These are phyloP conservation scores for Sphenodon punctatus DNA, from an alignment of 2,797 vertebrate genomes.

Conservation along the genomic window DNA sequence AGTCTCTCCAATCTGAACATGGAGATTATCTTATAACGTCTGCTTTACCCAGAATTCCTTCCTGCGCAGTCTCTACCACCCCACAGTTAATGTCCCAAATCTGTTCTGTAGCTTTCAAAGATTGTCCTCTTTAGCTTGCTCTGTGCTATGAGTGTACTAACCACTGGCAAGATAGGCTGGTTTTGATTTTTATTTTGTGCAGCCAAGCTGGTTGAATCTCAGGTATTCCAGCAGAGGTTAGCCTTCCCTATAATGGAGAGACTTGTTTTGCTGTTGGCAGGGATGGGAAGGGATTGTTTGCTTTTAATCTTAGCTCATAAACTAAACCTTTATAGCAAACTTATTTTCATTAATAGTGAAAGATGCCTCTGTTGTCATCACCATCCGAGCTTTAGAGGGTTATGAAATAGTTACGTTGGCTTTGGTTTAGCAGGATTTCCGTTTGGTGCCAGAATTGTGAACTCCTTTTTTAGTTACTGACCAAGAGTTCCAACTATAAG, in stretches of 20 bases:
- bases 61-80: too few relatives aligned
- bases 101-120: not conserved
- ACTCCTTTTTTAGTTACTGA: not conserved
- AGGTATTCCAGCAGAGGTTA: constrained; percentile 8
- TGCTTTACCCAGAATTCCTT: too few relatives aligned
- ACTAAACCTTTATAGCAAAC: not conserved
- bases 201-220: constrained; percentile 7
- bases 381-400: not conserved
- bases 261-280: constrained; percentile 25
- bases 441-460: not conserved
- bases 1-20: too few relatives aligned
- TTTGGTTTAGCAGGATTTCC: constrained; percentile 5
- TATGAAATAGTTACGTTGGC: constrained; percentile 11
- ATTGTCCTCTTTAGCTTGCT: not conserved
- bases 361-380: constrained; percentile 32
- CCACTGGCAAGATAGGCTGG: not conserved
- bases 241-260: not conserved
- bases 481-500: not conserved
- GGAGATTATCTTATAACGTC: too few relatives aligned
- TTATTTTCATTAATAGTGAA: constrained; percentile 17
- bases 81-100: too few relatives aligned
- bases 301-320: constrained; percentile 25
- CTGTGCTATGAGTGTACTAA: not conserved
- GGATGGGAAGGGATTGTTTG: constrained; percentile 6
- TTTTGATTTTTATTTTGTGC: not conserved